Evolutionary conservation across 2,797 vertebrate genomes (phyloP).

Genomic region (Schizothorax lantsangensis): DNA sequence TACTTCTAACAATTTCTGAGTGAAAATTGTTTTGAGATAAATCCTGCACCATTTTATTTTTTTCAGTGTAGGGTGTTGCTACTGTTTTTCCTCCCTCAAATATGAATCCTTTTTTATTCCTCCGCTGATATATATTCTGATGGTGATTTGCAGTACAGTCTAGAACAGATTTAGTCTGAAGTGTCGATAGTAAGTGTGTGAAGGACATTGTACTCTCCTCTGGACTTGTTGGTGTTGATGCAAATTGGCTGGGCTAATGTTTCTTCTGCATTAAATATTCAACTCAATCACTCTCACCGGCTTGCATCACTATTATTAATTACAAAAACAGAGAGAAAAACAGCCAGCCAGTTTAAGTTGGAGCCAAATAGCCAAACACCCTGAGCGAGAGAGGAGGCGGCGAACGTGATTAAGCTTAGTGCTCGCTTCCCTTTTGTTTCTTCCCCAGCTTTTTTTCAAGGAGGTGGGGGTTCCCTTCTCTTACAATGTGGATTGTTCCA

Average conservation of each 20-base stretch:
- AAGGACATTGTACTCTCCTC: conserved; percentile 82
- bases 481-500: conserved; percentile 86
- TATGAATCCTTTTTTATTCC: neutral
- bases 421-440: conserved; percentile 56
- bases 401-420: conserved; percentile 57
- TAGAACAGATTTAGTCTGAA: conserved; percentile 57
- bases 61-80: conserved; percentile 7
- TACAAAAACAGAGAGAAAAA: conserved; percentile 69
- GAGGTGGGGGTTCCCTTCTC: conserved; percentile 66
- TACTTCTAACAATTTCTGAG: neutral
- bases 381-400: conserved; percentile 51
- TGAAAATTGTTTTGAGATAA: neutral
- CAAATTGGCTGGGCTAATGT: conserved; percentile 83
- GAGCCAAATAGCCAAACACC: conserved; percentile 74
- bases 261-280: conserved; percentile 82
- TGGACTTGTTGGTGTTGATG: conserved; percentile 79
- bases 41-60: neutral
- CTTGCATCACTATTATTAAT: conserved; percentile 84
- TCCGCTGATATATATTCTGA: conserved; percentile 57
- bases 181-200: conserved; percentile 61
- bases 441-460: conserved; percentile 50
- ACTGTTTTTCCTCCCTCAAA: neutral
- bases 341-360: conserved; percentile 68
- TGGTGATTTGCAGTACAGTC: conserved; percentile 50
- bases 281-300: conserved; percentile 82